These are phyloP conservation scores for Drosophila koepferae DNA, from an alignment of 2,888 invertebrate species.

Conservation along the genomic window DNA sequence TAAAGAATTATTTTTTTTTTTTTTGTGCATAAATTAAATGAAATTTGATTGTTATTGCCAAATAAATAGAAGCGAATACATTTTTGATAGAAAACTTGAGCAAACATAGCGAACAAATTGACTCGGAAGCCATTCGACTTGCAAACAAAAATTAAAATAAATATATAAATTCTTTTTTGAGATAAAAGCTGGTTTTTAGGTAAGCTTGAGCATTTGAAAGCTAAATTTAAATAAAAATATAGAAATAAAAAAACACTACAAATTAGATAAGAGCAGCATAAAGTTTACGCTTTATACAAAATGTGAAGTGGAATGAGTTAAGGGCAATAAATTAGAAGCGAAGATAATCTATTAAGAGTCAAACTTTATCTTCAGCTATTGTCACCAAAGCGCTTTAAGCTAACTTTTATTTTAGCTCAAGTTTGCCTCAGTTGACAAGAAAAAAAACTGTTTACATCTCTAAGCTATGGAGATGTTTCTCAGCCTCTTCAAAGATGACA, in stretches of 20 bases:
- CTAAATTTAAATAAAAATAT: not conserved
- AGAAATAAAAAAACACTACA: not conserved
- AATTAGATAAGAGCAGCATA: not conserved
- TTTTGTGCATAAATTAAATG: constrained; percentile 17
- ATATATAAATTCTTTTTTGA: not conserved
- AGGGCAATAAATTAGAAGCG: not conserved
- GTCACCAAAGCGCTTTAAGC: not conserved
- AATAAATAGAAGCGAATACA: not conserved
- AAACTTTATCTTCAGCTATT: not conserved
- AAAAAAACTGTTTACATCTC: not conserved
- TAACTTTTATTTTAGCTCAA: too few relatives aligned
- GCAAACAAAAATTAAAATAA: constrained; percentile 7
- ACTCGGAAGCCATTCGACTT: not conserved
- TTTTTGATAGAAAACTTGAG: not conserved
- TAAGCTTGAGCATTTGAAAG: not conserved
- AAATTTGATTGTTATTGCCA: constrained; percentile 7
- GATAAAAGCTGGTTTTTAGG: not conserved
- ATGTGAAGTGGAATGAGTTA: not conserved
- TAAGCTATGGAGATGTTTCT: not conserved
- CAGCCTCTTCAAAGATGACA: constrained; percentile 38
- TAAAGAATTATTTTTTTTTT: constrained; percentile 8
- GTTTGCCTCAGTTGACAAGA: not conserved
- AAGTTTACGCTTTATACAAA: not conserved
- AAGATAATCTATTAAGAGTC: not conserved
- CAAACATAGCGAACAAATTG: not conserved